phyloP scores from a whole-genome alignment of 2,888 invertebrate species.

The Schizotus pectinicornis region DNA sequence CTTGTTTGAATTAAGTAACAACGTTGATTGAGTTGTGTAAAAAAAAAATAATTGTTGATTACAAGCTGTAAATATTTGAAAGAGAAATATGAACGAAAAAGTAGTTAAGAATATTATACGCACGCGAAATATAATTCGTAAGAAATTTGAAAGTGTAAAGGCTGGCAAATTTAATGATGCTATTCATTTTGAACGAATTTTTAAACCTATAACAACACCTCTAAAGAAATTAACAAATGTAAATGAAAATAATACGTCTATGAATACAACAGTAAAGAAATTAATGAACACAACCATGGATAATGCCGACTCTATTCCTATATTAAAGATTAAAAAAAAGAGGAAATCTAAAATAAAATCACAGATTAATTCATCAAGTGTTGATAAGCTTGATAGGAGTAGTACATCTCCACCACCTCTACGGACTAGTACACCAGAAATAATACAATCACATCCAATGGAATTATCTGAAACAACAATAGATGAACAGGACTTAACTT shows the following conservation, averaged over 20 bases:
- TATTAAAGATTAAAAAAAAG: constrained; percentile 3
- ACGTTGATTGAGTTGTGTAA: background rate
- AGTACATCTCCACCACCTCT: background rate
- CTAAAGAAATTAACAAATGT: constrained; percentile 9
- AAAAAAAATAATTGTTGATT: background rate
- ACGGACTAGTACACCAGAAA: background rate
- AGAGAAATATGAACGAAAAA: constrained; percentile 6
- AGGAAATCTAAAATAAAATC: background rate
- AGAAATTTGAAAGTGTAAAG: constrained; percentile 22
- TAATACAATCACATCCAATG: no score
- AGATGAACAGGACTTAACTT: background rate
- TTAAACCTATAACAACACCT: constrained; percentile 16
- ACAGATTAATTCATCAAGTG: background rate
- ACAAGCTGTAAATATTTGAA: background rate
- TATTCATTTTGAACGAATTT: constrained; percentile 11
- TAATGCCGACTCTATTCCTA: background rate
- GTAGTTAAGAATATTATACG: constrained; percentile 14
- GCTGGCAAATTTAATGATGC: constrained; percentile 6
- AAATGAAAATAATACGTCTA: background rate
- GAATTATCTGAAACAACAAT: background rate
- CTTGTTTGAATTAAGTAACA: background rate
- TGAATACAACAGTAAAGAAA: background rate
- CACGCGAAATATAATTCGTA: constrained; percentile 18
- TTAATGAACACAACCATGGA: background rate
- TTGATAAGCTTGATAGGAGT: constrained; percentile 1